Evolutionary conservation across 92 coral and sea anemone genomes (phyloP), one percentile per base, ranked within the genome.

Genomic region (Phenganax stokvisi): DNA sequence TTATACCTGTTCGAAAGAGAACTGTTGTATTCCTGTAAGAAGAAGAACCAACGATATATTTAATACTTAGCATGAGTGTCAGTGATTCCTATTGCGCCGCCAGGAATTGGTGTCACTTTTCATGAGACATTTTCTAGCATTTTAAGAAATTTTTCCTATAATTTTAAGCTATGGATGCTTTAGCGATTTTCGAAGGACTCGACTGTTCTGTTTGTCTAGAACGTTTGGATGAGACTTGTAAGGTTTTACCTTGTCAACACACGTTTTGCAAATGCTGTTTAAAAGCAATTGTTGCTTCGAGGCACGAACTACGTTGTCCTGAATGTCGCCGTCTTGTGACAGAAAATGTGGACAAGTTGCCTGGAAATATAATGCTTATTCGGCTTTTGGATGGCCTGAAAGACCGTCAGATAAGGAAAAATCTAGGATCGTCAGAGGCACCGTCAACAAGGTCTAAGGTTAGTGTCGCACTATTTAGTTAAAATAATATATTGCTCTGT

Each of bases 201-300:
- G 98, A 94, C 87, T 94, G 98, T 81, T 87, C 97, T 31, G 97
- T 94, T 47, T 94, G 98, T 61, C 84, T 94, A 27, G 97, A 94
- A 75, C 92, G 88, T 56, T 89, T 94, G 27, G 90, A 92, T 86
- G 91, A 94, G 73, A 90, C 91, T 31, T 91, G 96, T 57, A 94
- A 89, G 86, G 98, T 94, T 55, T 83, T 94, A 17, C 98, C 98
- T 15, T 94, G 98, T 74, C 98, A 94, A 84, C 98, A 94, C 83
- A 94, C 98, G 44, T 92, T 94, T 81, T 92, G 97, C 74, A 89
- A 85, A 71, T 84, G 94, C 60, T 94, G 98, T 58, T 85, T 94
- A 53, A 83, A 85, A 67, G 97, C 92, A 74, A 83, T 94, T 20
- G 92, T 85, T 20, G 88, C 91, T 57, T 70, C 80, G 58, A 88